Conservation (phyloP, 2,113 vertebrate species). For the Urocynchramus pylzowi region DNA sequence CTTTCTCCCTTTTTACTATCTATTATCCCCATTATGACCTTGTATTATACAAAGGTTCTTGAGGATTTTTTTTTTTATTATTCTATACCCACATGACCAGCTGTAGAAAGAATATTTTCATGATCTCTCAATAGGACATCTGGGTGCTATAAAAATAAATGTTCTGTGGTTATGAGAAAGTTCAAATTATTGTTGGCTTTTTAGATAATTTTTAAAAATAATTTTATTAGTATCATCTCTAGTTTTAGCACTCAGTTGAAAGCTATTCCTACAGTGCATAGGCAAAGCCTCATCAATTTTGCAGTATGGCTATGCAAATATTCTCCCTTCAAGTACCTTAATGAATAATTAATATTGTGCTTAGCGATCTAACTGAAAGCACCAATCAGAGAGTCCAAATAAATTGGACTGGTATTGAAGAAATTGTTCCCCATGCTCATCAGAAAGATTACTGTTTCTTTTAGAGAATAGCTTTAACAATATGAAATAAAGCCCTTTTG, state of each 20-base stretch:
- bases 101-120: conserved; percentile 55
- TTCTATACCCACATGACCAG: conserved; percentile 39
- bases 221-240: conserved; percentile 59
- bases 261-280: conserved; percentile 47
- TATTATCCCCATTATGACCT: conserved; percentile 63
- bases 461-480: conserved; percentile 60
- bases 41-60: conserved; percentile 62
- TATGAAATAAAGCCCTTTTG: conserved; percentile 67
- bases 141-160: conserved; percentile 70
- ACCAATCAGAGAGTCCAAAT: conserved; percentile 67
- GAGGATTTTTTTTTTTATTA: background rate
- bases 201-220: background rate
- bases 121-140: conserved; percentile 54
- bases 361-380: conserved; percentile 66
- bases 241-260: conserved; percentile 57
- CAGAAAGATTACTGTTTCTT: conserved; percentile 76
- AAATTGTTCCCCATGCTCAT: conserved; percentile 67
- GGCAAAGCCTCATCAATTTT: conserved; percentile 68
- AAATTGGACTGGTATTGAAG: conserved; percentile 73
- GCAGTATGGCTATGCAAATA: conserved; percentile 69
- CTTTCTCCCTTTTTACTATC: conserved; percentile 33
- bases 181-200: conserved; percentile 64
- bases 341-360: conserved; percentile 77
- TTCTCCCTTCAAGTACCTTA: conserved; percentile 61
- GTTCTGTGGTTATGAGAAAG: conserved; percentile 58